A percentile compares a stretch with the other conserved stretches of the same genome.
These are phyloP conservation scores for Drosophila ambigua DNA, from an alignment of 1,140 invertebrate genomes.

Conservation along the genomic window DNA sequence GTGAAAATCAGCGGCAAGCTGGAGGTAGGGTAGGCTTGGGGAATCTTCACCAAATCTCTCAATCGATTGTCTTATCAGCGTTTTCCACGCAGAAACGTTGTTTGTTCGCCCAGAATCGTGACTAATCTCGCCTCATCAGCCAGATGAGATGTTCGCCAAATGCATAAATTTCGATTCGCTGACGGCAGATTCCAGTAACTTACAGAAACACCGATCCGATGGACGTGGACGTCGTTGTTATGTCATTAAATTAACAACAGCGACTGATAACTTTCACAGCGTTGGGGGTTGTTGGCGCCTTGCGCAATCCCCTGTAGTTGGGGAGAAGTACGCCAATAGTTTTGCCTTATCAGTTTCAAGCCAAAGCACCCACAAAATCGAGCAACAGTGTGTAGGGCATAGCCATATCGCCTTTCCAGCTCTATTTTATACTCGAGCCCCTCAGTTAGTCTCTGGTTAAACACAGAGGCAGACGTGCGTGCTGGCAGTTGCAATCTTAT, in stretches of 20 bases:
- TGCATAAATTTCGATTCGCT: conserved; percentile 1
- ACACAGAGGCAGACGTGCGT: conserved; percentile 4
- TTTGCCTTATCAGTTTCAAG: conserved; percentile 4
- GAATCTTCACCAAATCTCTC: conserved; percentile 20
- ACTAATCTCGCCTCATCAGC: background rate
- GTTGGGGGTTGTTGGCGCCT: conserved; percentile 7
- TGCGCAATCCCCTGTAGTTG: conserved; percentile 9
- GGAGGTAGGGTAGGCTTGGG: background rate
- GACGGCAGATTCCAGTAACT: conserved; percentile 5
- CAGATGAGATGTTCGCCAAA: conserved; percentile 37
- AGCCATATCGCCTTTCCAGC: conserved; percentile 5
- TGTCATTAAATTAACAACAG: conserved; percentile 23
- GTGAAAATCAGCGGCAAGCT: background rate
- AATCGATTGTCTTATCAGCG: conserved; percentile 18
- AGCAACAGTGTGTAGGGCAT: conserved; percentile 20
- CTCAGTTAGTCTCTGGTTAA: conserved; percentile 36
- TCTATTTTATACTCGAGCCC: conserved; percentile 36
- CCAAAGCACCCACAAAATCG: too few relatives aligned
- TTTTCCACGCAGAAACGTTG: background rate
- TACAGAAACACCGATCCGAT: conserved; percentile 15
- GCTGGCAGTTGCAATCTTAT: background rate
- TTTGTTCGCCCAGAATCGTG: background rate
- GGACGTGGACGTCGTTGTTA: conserved; percentile 15
- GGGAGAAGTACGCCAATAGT: background rate
- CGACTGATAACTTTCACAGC: conserved; percentile 19